Conservation (phyloP, 1,140 invertebrate genomes). For the Cepaea nemoralis region DNA sequence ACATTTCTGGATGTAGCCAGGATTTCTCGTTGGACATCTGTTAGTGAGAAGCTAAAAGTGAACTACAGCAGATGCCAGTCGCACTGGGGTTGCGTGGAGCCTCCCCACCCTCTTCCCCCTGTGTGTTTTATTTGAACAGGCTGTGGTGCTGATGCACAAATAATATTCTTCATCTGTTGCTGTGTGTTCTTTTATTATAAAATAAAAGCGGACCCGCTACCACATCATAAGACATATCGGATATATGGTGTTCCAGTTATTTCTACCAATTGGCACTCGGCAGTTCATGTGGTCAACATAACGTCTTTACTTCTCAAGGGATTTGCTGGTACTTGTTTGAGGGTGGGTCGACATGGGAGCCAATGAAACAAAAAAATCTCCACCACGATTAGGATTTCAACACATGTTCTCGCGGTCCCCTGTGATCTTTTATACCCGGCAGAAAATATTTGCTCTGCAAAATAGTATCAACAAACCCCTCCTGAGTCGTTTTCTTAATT, state of each 20-base stretch:
- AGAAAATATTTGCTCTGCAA: neutral
- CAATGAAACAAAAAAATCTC: no score
- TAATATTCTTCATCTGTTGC: neutral
- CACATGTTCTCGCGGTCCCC: no score
- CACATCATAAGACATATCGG: no score
- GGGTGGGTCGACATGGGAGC: no score
- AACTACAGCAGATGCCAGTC: neutral
- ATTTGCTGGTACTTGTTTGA: no score
- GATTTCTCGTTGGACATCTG: neutral
- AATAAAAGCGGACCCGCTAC: no score
- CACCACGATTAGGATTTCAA: no score
- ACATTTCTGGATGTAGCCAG: neutral
- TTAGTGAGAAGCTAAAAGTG: neutral
- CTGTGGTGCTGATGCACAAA: neutral
- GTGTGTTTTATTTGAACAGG: neutral
- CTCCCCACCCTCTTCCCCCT: no score
- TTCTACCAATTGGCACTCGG: no score
- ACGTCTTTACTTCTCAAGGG: no score
- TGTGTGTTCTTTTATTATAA: slow-evolving; percentile 17
- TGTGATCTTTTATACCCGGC: slow-evolving; percentile 2
- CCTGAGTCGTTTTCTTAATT: neutral
- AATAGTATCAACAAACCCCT: neutral
- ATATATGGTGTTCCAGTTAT: no score
- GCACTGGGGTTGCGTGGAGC: neutral
- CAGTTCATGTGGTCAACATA: no score